Base-by-base conservation (phyloP, 2,888 invertebrate genomes). In the Drosophila picticornis region DNA sequence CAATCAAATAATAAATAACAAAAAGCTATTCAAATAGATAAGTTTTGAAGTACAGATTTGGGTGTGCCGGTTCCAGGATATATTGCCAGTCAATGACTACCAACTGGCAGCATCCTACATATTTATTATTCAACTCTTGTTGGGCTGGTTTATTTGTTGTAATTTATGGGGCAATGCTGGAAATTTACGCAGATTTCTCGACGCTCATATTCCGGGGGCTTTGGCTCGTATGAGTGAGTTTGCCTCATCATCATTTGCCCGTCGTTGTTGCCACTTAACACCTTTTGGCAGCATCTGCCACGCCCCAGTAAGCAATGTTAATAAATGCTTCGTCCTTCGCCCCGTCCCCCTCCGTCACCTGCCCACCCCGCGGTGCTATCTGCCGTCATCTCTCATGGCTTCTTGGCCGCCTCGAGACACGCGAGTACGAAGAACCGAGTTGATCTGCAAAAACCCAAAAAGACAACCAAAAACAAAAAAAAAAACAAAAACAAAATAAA, bases 231-330 rank as follows among this genome's bases (percentile, higher is more conserved):
- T 77, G 77, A 51, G 52, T 46, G 72, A 72, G 61, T 73, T 77
- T 80, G 80, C 70, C 75, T 84, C 84, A 87, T 84, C 84, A 87
- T 84, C 87, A 84, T 84, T 87, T 87, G 81, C 58, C 62, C 60
- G 60, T 78, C 60, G 72, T 66, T 57, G 68, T 74, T 80, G 82
- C 72, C 81, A 82, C 82, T 82, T 82, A 82, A 82, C 81, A 82
- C 81, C 81, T 82, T 82, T 81, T 82, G 81, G 81, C 81, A 77
- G 80, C 87, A 80, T 87, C 80, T 78, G 85, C 81, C 86, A 74
- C 85, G 71, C 87, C 84, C 87, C 63, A 72, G 78, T 71, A 59
- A 69, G 84, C 75, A 81, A 79, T 81, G 85, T 88, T 85, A 85
- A 85, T 85, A 85, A 85, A 85, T 79, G 81, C 81, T 67, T 19